Evolutionary conservation across 2,797 vertebrate species (phyloP).

Genomic region (Sebastes wilsoni): DNA sequence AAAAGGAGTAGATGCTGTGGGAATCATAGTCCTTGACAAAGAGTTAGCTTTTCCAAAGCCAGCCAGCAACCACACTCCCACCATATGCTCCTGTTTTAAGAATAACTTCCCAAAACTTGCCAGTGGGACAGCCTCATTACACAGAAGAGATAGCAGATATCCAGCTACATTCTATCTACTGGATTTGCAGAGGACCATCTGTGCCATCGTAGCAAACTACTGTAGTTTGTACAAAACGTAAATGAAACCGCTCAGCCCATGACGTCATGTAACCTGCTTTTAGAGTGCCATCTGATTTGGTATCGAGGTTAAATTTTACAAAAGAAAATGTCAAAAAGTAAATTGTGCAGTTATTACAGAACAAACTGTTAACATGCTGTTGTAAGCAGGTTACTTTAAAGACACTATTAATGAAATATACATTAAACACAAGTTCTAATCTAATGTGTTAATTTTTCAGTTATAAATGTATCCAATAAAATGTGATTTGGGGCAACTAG

Average conservation of each 20-base stretch:
- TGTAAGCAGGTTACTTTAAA: neutral
- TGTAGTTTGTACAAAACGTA: neutral
- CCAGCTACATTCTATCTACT: conserved; percentile 10
- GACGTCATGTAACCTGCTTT: neutral
- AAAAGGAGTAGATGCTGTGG: conserved; percentile 17
- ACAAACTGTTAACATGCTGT: neutral
- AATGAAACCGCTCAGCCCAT: neutral
- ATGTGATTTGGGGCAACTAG: neutral
- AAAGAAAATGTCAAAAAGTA: neutral
- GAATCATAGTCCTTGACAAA: conserved; percentile 47
- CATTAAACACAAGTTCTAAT: neutral
- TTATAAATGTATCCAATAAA: neutral
- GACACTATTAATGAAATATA: neutral
- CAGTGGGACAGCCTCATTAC: conserved; percentile 29
- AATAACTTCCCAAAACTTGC: conserved; percentile 32
- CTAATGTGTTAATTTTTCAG: neutral
- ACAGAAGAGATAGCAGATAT: conserved; percentile 12
- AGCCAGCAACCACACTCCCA: conserved; percentile 24
- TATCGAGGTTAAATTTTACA: neutral
- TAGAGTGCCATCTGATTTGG: neutral
- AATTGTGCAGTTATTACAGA: neutral
- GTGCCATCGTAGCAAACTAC: neutral
- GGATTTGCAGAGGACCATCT: conserved; percentile 28
- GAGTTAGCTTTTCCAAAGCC: conserved; percentile 38
- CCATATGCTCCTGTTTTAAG: conserved; percentile 64